Conservation (phyloP, 2,888 invertebrate genomes). For the Lobophora halterata region DNA sequence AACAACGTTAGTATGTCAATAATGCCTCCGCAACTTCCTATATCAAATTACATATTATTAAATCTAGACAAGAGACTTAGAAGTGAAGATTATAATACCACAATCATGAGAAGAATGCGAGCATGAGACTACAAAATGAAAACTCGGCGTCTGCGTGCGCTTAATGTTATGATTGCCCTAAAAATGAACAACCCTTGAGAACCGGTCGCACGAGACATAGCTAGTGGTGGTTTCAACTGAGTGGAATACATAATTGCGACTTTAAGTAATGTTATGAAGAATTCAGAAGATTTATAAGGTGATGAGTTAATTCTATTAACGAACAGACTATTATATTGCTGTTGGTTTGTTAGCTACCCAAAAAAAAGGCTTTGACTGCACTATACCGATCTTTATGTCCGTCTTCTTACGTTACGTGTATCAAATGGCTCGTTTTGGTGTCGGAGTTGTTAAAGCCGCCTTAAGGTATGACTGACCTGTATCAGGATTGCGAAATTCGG, state of each 20-base stretch:
- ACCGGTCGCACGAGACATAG: no score
- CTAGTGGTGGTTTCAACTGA: conserved; percentile 11
- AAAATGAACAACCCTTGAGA: conserved; percentile 26
- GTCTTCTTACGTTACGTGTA: no score
- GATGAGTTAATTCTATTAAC: not conserved
- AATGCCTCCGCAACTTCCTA: conserved; percentile 33
- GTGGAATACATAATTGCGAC: conserved; percentile 1
- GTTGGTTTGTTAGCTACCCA: not conserved
- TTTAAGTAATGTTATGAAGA: not conserved
- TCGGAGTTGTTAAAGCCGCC: no score
- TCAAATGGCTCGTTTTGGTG: no score
- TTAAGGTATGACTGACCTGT: no score
- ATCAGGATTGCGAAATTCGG: no score
- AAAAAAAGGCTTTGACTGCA: not conserved
- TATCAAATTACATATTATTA: conserved; percentile 25
- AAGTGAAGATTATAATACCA: conserved; percentile 24
- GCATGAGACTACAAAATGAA: conserved; percentile 19
- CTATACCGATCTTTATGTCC: no score
- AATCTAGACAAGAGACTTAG: conserved; percentile 24
- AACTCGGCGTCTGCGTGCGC: conserved; percentile 22
- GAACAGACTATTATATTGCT: not conserved
- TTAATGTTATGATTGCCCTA: conserved; percentile 33
- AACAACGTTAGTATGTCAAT: conserved; percentile 38
- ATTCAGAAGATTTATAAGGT: not conserved
- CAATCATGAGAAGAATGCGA: conserved; percentile 17